These are phyloP conservation scores for Temnothorax rugatulus DNA, from an alignment of 2,888 invertebrate species.

Conservation along the genomic window DNA sequence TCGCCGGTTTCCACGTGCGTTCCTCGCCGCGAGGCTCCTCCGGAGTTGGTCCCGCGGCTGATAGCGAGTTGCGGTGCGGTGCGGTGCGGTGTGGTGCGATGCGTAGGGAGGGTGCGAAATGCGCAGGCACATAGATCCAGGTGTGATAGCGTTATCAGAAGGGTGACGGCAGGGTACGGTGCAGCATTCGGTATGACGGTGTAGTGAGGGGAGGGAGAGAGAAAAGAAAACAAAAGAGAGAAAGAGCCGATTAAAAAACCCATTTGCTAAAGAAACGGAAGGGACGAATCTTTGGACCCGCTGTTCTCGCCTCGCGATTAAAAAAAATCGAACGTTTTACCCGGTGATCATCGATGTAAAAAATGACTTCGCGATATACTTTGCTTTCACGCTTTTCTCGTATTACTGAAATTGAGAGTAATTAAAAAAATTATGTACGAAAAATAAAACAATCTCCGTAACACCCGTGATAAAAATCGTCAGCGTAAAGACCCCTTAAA, in stretches of 20 bases:
- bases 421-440: background rate
- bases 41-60: slow-evolving; percentile 16
- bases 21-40: slow-evolving; percentile 71
- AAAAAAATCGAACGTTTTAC: background rate
- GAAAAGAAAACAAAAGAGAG: slow-evolving; percentile 77
- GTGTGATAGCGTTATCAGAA: slow-evolving; percentile 28
- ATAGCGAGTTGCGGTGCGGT: slow-evolving; percentile 19
- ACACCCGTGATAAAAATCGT: background rate
- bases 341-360: background rate
- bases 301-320: background rate
- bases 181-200: slow-evolving; percentile 39
- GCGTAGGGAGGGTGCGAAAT: slow-evolving; percentile 8
- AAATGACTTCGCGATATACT: background rate
- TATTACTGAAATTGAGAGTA: background rate
- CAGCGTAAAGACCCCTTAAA: background rate
- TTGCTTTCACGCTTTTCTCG: background rate
- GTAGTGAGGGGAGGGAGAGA: slow-evolving; percentile 60
- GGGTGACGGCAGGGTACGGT: background rate
- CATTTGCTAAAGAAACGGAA: slow-evolving; percentile 72
- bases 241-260: slow-evolving; percentile 79
- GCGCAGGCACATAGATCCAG: slow-evolving; percentile 31
- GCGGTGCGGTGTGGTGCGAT: slow-evolving; percentile 15
- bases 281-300: slow-evolving; percentile 65
- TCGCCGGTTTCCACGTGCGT: slow-evolving; percentile 73
- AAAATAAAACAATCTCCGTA: background rate